phyloP scores from a whole-genome alignment of 2,113 vertebrate species.

The Poecile atricapillus region DNA sequence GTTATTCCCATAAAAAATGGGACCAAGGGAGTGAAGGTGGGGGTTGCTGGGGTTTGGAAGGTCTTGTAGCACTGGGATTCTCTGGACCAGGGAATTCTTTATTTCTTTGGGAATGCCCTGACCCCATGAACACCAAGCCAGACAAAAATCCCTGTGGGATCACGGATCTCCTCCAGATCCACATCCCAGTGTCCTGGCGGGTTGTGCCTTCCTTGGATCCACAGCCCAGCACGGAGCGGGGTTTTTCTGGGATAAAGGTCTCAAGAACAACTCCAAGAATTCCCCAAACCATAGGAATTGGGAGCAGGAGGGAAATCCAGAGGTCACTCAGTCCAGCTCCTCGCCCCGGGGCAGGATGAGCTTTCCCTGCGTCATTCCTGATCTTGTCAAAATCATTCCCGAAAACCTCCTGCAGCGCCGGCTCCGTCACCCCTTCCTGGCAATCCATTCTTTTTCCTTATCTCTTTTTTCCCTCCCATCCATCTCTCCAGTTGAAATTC shows the following conservation, averaged over 20 bases:
- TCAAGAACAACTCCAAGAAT: neutral
- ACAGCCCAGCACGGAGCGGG: rapidly evolving
- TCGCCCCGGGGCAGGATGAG: neutral
- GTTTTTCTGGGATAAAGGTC: neutral
- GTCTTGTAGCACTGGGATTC: neutral
- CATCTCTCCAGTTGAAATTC: neutral
- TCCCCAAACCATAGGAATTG: neutral
- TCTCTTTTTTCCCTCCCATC: neutral
- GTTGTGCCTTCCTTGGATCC: neutral
- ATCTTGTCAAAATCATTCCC: neutral
- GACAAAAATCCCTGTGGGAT: neutral
- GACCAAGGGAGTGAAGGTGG: rapidly evolving
- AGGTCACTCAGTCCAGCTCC: neutral
- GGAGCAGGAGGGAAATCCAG: neutral
- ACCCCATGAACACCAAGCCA: rapidly evolving
- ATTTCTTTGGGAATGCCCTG: neutral
- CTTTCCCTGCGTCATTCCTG: neutral
- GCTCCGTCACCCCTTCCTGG: neutral
- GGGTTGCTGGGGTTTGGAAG: neutral
- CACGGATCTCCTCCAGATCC: rapidly evolving
- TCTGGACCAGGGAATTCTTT: neutral
- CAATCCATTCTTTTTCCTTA: neutral
- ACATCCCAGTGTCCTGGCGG: neutral
- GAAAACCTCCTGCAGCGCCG: neutral
- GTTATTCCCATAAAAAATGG: neutral